Percentiles rank a stretch among this genome's conserved stretches.
Evolutionary conservation across 2,888 invertebrate genomes (phyloP).

Genomic region (Trisateles emortualis): DNA sequence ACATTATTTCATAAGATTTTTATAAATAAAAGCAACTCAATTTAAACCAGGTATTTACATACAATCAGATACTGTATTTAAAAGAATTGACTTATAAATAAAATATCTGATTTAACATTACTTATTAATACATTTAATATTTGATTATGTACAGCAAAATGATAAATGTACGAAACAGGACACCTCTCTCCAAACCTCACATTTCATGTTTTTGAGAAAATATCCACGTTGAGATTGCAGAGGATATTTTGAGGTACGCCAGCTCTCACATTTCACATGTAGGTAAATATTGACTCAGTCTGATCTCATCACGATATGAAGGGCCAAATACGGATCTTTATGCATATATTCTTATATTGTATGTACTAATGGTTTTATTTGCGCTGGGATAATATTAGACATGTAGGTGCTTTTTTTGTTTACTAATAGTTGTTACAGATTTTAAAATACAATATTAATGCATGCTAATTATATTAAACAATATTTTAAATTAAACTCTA

Average conservation of each 20-base stretch:
- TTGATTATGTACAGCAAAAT: not conserved
- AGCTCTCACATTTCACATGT: conserved; percentile 45
- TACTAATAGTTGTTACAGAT: no score
- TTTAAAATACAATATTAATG: no score
- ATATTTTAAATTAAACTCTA: no score
- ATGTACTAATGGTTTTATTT: not conserved
- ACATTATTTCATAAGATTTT: no score
- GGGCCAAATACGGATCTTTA: conserved; percentile 12
- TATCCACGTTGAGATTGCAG: conserved; percentile 23
- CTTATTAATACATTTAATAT: no score
- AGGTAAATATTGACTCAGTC: conserved; percentile 52
- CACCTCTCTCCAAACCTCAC: conserved; percentile 20
- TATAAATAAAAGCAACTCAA: no score
- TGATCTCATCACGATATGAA: conserved; percentile 49
- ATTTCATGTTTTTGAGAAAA: conserved; percentile 41
- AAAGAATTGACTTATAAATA: no score
- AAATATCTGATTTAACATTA: no score
- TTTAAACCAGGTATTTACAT: no score
- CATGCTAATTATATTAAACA: no score
- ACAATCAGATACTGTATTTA: no score
- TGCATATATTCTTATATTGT: not conserved
- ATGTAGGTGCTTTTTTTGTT: no score
- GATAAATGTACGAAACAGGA: conserved; percentile 9
- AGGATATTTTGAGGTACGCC: conserved; percentile 33
- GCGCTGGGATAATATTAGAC: not conserved